Evolutionary conservation across 1,140 invertebrate genomes (phyloP).

Genomic region (Epicauta chinensis): DNA sequence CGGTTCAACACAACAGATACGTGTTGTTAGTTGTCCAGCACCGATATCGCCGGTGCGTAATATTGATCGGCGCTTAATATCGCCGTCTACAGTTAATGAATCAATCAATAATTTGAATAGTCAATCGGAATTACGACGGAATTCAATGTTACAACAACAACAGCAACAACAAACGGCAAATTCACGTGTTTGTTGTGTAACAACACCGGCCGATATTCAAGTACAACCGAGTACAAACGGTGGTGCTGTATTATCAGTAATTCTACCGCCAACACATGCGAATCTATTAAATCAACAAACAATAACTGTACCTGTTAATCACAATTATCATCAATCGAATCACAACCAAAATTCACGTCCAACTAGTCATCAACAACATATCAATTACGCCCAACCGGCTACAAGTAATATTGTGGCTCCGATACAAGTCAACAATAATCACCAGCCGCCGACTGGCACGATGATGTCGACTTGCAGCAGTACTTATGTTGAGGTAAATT

Average conservation of each 20-base stretch:
- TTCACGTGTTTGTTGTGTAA: conserved; percentile 44
- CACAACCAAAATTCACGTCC: conserved; percentile 22
- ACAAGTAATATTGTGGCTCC: conserved; percentile 22
- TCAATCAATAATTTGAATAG: conserved; percentile 47
- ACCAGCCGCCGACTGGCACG: conserved; percentile 41
- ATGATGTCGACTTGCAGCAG: conserved; percentile 54
- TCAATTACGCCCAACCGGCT: conserved; percentile 21
- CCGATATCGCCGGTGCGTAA: conserved; percentile 42
- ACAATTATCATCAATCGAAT: conserved; percentile 12
- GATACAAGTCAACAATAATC: conserved; percentile 27
- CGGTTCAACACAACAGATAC: conserved; percentile 83
- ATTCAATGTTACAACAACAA: conserved; percentile 25
- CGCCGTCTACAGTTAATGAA: conserved; percentile 42
- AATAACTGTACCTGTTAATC: conserved; percentile 27
- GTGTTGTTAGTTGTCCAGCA: conserved; percentile 53
- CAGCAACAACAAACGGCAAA: conserved; percentile 39
- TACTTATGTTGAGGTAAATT: conserved; percentile 53
- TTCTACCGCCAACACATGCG: conserved; percentile 57
- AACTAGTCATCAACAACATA: conserved; percentile 32
- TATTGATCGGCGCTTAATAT: conserved; percentile 36
- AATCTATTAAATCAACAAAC: conserved; percentile 40
- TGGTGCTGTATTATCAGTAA: conserved; percentile 71
- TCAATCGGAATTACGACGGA: conserved; percentile 40
- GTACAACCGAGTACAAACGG: conserved; percentile 56
- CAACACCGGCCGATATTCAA: conserved; percentile 48